Evolutionary conservation across 2,888 invertebrate genomes (phyloP).

Genomic region (Rhagonycha lutea): DNA sequence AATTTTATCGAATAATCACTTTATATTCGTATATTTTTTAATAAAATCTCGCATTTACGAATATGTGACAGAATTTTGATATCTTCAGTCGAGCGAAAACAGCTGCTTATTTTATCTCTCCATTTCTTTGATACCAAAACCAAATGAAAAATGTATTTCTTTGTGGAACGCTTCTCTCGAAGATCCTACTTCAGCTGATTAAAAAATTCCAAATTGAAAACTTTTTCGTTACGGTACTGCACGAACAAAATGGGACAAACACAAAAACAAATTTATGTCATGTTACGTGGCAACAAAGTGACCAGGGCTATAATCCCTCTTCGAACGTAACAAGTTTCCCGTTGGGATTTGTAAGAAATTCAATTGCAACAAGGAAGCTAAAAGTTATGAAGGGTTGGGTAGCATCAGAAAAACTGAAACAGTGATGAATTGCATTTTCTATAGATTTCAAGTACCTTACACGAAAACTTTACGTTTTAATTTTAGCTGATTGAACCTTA

Average conservation of each 20-base stretch:
- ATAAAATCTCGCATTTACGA: background rate
- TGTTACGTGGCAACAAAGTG: background rate
- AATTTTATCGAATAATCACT: constrained; percentile 6
- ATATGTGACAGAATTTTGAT: background rate
- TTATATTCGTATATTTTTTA: constrained; percentile 1
- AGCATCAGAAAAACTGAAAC: background rate
- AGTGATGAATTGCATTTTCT: background rate
- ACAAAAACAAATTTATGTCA: background rate
- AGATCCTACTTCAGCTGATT: background rate
- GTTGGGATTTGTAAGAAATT: background rate
- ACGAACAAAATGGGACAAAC: background rate
- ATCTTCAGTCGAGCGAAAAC: background rate
- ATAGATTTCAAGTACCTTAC: too few relatives aligned
- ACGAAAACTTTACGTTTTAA: background rate
- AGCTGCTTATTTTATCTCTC: background rate
- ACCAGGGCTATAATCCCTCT: background rate
- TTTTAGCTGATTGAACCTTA: background rate
- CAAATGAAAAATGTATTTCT: background rate
- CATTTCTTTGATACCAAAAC: background rate
- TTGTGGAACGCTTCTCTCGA: background rate
- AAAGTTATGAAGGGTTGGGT: background rate
- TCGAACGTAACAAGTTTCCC: background rate
- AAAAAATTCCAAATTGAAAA: background rate
- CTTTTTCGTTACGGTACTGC: background rate
- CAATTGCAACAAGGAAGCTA: background rate